Percentiles rank a stretch among this genome's conserved stretches.
Evolutionary conservation across 2,797 vertebrate genomes (phyloP).

Genomic region (Chelmon rostratus): DNA sequence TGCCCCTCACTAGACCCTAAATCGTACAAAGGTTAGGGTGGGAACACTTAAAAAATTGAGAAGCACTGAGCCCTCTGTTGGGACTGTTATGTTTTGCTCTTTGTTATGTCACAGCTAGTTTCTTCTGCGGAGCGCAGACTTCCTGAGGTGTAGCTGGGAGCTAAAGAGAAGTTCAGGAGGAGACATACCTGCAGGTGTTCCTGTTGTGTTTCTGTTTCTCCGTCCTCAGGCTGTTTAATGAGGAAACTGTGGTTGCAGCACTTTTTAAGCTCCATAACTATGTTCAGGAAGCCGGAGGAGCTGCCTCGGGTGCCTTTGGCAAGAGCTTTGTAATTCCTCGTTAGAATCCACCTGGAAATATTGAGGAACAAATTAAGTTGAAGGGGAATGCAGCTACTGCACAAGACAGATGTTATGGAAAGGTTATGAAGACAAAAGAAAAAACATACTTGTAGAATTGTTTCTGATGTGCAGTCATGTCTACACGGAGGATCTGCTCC

Average conservation of each 20-base stretch:
- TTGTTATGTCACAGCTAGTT: slow-evolving; percentile 13
- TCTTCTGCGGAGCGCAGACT: slow-evolving; percentile 1
- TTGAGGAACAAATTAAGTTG: slow-evolving; percentile 49
- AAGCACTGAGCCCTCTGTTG: background rate
- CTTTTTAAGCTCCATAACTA: slow-evolving; percentile 99
- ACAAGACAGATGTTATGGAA: background rate
- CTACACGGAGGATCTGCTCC: slow-evolving; percentile 98
- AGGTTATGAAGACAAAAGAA: background rate
- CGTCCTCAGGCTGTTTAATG: slow-evolving; percentile 93
- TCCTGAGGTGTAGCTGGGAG: slow-evolving; percentile 52
- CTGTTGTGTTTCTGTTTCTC: slow-evolving; percentile 85
- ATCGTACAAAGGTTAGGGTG: background rate
- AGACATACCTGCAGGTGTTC: slow-evolving; percentile 90
- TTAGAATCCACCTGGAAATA: slow-evolving; percentile 95
- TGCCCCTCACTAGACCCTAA: slow-evolving; percentile 92
- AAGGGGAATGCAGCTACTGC: slow-evolving; percentile 8
- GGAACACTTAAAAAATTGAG: background rate
- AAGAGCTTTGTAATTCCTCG: slow-evolving; percentile 98
- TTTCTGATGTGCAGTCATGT: slow-evolving; percentile 98
- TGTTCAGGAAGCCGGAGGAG: slow-evolving; percentile 97
- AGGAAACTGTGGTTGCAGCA: slow-evolving; percentile 98
- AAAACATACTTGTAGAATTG: slow-evolving; percentile 96
- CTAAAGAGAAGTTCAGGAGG: slow-evolving; percentile 12
- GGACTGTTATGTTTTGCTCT: background rate
- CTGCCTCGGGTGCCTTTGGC: slow-evolving; percentile 94